A percentile compares a stretch with the other conserved stretches of the same genome.
phyloP scores from a whole-genome alignment of 2,797 vertebrate genomes.

The Arnoldichthys spilopterus region DNA sequence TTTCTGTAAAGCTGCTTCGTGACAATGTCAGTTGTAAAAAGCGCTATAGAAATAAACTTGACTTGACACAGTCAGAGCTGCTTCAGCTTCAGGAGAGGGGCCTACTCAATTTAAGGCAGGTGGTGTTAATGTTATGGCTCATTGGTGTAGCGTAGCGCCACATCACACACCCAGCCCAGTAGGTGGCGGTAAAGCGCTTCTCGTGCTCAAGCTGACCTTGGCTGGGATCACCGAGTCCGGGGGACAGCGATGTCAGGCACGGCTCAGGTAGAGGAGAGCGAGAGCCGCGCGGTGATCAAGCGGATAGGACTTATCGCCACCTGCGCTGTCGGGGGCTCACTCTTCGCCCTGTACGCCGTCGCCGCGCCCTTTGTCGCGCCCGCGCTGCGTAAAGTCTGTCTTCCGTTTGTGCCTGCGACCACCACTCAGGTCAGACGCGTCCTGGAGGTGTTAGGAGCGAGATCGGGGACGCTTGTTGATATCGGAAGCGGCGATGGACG shows the following conservation, averaged over 20 bases:
- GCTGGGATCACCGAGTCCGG: background rate
- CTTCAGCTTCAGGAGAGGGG: too few relatives aligned
- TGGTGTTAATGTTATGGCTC: too few relatives aligned
- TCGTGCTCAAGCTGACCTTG: too few relatives aligned
- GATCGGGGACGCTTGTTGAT: conserved; percentile 86
- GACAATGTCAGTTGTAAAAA: too few relatives aligned
- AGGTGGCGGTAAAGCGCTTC: too few relatives aligned
- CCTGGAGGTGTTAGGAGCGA: conserved; percentile 73
- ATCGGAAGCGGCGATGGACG: conserved; percentile 95
- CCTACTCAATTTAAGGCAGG: too few relatives aligned
- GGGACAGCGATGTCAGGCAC: conserved; percentile 17
- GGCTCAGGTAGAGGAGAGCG: background rate
- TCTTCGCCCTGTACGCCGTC: conserved; percentile 84
- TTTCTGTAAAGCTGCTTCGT: too few relatives aligned
- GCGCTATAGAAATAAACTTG: too few relatives aligned
- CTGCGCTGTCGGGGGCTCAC: conserved; percentile 78
- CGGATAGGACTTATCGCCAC: conserved; percentile 79
- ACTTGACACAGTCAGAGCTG: too few relatives aligned
- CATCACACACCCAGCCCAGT: too few relatives aligned
- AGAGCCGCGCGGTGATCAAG: conserved; percentile 35
- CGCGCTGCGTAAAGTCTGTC: conserved; percentile 88
- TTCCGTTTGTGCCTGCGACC: conserved; percentile 95
- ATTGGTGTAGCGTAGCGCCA: too few relatives aligned
- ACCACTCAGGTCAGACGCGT: conserved; percentile 86
- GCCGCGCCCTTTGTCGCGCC: conserved; percentile 86